These are phyloP conservation scores for Cyanocitta stelleri DNA, from an alignment of 2,113 vertebrate genomes.

Conservation along the genomic window DNA sequence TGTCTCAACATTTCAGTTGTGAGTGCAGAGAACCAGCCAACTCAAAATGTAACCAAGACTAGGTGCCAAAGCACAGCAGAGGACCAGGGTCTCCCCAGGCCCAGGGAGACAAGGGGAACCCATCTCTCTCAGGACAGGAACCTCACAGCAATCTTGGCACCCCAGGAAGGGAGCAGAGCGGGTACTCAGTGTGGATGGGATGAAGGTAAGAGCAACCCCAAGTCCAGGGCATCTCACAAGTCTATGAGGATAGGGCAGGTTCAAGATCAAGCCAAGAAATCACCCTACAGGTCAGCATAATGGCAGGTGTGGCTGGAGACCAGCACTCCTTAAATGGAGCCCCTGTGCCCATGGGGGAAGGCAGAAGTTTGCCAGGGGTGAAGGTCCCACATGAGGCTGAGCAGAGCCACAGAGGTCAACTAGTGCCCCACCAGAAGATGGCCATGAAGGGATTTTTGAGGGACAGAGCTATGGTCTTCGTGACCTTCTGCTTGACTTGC, in stretches of 20 bases:
- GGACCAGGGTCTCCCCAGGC: neutral
- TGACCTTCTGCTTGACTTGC: neutral
- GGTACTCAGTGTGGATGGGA: neutral
- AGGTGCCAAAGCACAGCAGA: neutral
- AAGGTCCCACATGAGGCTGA: neutral
- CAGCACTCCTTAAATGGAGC: neutral
- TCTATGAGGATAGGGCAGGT: neutral
- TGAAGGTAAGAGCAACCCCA: neutral
- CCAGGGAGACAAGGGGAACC: neutral
- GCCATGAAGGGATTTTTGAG: neutral
- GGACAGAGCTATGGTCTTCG: neutral
- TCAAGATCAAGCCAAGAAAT: neutral
- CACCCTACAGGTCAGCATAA: neutral
- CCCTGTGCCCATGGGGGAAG: neutral
- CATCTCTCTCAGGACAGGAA: neutral
- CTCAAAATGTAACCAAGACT: neutral
- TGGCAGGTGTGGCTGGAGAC: neutral
- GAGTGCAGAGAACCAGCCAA: neutral
- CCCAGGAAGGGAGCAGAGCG: neutral
- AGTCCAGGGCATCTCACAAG: neutral
- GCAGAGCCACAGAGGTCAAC: neutral
- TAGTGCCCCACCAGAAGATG: neutral
- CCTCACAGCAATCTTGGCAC: neutral
- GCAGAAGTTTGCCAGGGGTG: neutral
- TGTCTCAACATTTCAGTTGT: neutral